Percentiles rank a stretch among this genome's conserved stretches.
phyloP scores from a whole-genome alignment of 2,888 invertebrate species.

The Epistrophe eligans region DNA sequence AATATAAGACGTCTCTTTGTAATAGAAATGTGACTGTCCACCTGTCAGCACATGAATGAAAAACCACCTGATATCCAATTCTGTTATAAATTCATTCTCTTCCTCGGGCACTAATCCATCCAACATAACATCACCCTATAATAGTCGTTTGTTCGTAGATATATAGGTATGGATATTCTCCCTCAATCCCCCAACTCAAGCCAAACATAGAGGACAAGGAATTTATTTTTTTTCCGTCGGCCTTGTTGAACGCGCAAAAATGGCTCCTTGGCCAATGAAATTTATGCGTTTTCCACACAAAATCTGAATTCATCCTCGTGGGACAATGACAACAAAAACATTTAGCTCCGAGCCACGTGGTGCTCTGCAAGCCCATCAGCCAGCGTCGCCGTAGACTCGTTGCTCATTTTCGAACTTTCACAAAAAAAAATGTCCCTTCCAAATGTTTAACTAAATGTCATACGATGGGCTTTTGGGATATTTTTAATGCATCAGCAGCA shows the following conservation, averaged over 20 bases:
- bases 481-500: conserved; percentile 34
- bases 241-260: conserved; percentile 73
- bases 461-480: conserved; percentile 15
- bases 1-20: conserved; percentile 3
- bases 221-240: conserved; percentile 67
- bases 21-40: conserved; percentile 72
- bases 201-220: conserved; percentile 18
- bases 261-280: conserved; percentile 77
- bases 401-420: conserved; percentile 63
- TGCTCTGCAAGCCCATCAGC: conserved; percentile 37
- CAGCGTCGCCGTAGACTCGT: conserved; percentile 56
- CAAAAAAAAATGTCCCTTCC: conserved; percentile 19
- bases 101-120: conserved; percentile 64
- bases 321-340: conserved; percentile 75
- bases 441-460: conserved; percentile 8
- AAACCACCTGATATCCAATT: conserved; percentile 72
- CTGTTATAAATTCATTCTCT: conserved; percentile 53
- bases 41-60: conserved; percentile 68
- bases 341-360: conserved; percentile 60
- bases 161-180: background rate
- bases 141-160: background rate
- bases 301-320: conserved; percentile 73
- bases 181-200: conserved; percentile 34
- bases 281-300: conserved; percentile 76
- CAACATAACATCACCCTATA: conserved; percentile 54